phyloP scores from a whole-genome alignment of 2,888 invertebrate species.

The Tipula lateralis region DNA sequence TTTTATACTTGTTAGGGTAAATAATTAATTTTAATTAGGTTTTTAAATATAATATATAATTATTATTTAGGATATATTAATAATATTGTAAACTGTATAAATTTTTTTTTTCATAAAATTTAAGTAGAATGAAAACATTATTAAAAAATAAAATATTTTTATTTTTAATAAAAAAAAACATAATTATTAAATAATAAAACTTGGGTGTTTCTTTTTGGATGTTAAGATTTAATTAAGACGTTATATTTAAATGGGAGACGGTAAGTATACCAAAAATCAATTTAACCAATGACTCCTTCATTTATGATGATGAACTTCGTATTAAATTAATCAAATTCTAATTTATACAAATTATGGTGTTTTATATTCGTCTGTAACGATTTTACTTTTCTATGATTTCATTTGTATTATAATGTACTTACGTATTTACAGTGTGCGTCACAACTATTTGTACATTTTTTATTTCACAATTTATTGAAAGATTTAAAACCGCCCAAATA shows the following conservation, averaged over 20 bases:
- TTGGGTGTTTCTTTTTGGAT: not conserved
- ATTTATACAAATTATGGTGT: not conserved
- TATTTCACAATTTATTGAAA: no score
- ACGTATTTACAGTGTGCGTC: no score
- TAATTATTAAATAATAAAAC: not conserved
- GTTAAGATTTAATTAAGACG: not conserved
- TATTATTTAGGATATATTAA: not conserved
- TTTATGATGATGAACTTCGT: not conserved
- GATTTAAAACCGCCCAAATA: no score
- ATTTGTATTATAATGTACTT: no score
- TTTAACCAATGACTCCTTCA: not conserved
- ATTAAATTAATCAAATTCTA: not conserved
- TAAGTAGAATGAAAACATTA: not conserved
- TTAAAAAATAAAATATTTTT: not conserved
- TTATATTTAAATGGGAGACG: not conserved
- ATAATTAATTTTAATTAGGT: slow-evolving; percentile 20
- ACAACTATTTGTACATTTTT: no score
- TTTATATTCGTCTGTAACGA: not conserved
- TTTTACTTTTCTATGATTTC: not conserved
- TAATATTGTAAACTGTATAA: not conserved
- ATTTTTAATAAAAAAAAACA: slow-evolving; percentile 15
- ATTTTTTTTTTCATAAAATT: not conserved
- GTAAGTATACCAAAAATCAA: not conserved
- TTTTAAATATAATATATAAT: not conserved
- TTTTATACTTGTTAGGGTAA: not conserved